Conservation (phyloP, 2,888 invertebrate genomes). For the Lepidochrysops patricia region DNA sequence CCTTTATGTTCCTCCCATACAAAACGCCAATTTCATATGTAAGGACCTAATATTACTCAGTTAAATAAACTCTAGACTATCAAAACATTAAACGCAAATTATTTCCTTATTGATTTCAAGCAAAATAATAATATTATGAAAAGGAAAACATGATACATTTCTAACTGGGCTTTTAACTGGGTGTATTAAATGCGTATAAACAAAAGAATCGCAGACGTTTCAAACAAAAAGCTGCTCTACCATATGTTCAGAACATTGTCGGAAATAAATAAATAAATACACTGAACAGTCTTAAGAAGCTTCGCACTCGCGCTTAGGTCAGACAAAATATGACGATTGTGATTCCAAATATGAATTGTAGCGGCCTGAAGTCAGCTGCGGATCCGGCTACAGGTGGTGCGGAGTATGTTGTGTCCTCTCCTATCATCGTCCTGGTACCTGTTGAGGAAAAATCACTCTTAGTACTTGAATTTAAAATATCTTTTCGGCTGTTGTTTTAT, state of each 20-base stretch:
- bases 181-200: too few relatives aligned
- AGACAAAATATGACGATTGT: constrained; percentile 23
- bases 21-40: too few relatives aligned
- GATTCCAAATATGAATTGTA: constrained; percentile 30
- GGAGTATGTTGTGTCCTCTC: constrained; percentile 40
- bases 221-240: background rate
- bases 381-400: constrained; percentile 34
- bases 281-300: constrained; percentile 14
- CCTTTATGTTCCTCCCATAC: too few relatives aligned
- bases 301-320: constrained; percentile 3
- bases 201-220: too few relatives aligned
- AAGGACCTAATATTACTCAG: too few relatives aligned
- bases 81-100: too few relatives aligned
- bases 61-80: too few relatives aligned
- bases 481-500: background rate
- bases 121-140: too few relatives aligned
- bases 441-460: constrained; percentile 17
- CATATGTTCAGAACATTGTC: background rate
- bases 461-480: background rate
- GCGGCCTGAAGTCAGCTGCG: constrained; percentile 30
- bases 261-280: constrained; percentile 14
- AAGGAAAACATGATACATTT: too few relatives aligned
- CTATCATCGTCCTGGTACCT: constrained; percentile 27
- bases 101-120: too few relatives aligned
- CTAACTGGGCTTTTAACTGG: too few relatives aligned